Evolutionary conservation across 2,113 vertebrate species (phyloP).

Genomic region (Gopherus evgoodei): DNA sequence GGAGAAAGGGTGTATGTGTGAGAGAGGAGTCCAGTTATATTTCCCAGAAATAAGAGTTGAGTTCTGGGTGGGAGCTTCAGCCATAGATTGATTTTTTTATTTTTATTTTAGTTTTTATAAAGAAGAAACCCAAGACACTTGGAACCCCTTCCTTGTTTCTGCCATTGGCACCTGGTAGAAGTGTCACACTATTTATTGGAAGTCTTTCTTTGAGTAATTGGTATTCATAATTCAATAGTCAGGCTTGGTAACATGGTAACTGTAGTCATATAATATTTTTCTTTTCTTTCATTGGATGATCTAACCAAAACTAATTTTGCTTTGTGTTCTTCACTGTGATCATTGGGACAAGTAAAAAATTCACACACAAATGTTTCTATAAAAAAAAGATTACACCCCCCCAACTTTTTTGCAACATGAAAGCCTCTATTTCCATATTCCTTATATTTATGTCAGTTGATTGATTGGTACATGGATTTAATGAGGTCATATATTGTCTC

Average conservation of each 20-base stretch:
- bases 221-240: background rate
- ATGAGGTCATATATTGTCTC: too few relatives aligned
- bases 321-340: background rate
- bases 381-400: background rate
- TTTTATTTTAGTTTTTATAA: background rate
- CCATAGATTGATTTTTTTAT: background rate
- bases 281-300: background rate
- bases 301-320: background rate
- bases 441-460: too few relatives aligned
- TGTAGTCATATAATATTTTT: background rate
- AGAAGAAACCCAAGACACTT: too few relatives aligned
- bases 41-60: background rate
- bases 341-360: background rate
- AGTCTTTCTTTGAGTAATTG: background rate
- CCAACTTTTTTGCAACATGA: background rate
- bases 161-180: background rate
- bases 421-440: background rate
- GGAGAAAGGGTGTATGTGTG: fast-evolving
- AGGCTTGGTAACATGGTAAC: background rate
- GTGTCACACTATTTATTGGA: background rate
- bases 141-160: too few relatives aligned
- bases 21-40: background rate
- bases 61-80: background rate
- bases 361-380: background rate
- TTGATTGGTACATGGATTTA: too few relatives aligned